These are phyloP conservation scores for Ascaphus truei DNA, from an alignment of 2,113 vertebrate genomes.

Conservation along the genomic window DNA sequence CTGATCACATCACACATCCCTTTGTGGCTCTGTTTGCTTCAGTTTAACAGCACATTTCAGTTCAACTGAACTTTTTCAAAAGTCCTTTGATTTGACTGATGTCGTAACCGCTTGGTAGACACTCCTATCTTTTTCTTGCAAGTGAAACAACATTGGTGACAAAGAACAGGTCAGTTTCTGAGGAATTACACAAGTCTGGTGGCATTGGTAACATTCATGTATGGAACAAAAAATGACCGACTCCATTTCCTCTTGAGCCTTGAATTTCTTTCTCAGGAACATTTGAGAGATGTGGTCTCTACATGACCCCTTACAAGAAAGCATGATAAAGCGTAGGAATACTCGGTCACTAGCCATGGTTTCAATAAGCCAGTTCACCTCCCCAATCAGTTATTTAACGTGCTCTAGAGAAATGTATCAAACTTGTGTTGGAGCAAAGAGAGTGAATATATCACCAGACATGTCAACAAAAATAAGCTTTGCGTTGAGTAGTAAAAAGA, in stretches of 20 bases:
- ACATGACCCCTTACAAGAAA: background rate
- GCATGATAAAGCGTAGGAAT: slow-evolving; percentile 4
- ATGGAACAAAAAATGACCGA: slow-evolving; percentile 33
- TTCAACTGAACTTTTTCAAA: too few species aligned
- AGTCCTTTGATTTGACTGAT: slow-evolving; percentile 55
- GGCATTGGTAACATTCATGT: slow-evolving; percentile 36
- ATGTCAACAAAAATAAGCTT: too few species aligned
- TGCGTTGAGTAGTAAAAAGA: too few species aligned
- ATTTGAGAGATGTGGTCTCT: background rate
- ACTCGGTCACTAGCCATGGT: background rate
- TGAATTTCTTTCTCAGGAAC: slow-evolving; percentile 11
- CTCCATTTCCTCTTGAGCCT: slow-evolving; percentile 28
- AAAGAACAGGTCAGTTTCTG: slow-evolving; percentile 56
- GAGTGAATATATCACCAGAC: too few species aligned
- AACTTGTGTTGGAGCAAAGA: too few species aligned
- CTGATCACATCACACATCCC: background rate
- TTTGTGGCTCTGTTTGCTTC: slow-evolving; percentile 42
- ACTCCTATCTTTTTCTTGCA: slow-evolving; percentile 55
- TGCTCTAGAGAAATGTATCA: too few species aligned
- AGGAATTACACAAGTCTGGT: slow-evolving; percentile 44
- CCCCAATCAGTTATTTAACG: slow-evolving; percentile 50
- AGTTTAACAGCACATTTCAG: slow-evolving; percentile 48
- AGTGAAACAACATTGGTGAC: slow-evolving; percentile 57
- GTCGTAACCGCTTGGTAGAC: slow-evolving; percentile 47
- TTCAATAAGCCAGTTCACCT: slow-evolving; percentile 37